Evolutionary conservation across 2,888 invertebrate species (phyloP).

Genomic region (Diarsia mendica): DNA sequence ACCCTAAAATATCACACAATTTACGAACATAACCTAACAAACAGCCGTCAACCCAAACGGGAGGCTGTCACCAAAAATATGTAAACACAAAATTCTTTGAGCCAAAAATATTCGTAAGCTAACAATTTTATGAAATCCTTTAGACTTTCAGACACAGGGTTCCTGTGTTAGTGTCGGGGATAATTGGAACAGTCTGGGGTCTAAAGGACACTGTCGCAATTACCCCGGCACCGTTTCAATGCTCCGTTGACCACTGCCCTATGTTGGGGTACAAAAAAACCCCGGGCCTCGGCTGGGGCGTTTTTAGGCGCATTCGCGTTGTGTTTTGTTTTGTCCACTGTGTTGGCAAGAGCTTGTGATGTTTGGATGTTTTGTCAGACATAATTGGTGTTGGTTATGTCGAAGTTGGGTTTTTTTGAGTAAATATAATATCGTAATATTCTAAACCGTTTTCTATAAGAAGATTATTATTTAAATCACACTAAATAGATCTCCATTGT

Average conservation of each 20-base stretch:
- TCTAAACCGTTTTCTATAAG: not conserved
- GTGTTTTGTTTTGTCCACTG: slow-evolving; percentile 28
- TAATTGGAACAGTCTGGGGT: slow-evolving; percentile 59
- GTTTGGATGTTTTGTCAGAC: slow-evolving; percentile 11
- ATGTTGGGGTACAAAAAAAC: slow-evolving; percentile 41
- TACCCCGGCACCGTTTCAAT: slow-evolving; percentile 57
- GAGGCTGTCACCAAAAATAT: slow-evolving; percentile 23
- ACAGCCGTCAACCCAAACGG: not conserved
- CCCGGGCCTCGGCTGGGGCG: not conserved
- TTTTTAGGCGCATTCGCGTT: slow-evolving; percentile 33
- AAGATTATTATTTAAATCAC: too few species aligned
- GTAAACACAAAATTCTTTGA: slow-evolving; percentile 12
- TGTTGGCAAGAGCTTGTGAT: slow-evolving; percentile 34
- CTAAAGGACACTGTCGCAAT: slow-evolving; percentile 57
- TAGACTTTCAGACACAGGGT: slow-evolving; percentile 17
- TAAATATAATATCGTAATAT: not conserved
- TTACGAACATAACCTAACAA: not conserved
- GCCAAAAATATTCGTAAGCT: slow-evolving; percentile 27
- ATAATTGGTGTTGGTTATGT: slow-evolving; percentile 21
- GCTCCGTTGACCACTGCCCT: slow-evolving; percentile 53
- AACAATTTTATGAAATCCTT: slow-evolving; percentile 49
- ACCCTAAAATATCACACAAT: slow-evolving; percentile 14
- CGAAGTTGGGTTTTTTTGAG: not conserved
- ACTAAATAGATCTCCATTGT: too few species aligned
- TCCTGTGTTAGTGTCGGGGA: slow-evolving; percentile 37